These are phyloP conservation scores for Hydropsyche betteni DNA, from an alignment of 2,888 invertebrate species.

Conservation along the genomic window DNA sequence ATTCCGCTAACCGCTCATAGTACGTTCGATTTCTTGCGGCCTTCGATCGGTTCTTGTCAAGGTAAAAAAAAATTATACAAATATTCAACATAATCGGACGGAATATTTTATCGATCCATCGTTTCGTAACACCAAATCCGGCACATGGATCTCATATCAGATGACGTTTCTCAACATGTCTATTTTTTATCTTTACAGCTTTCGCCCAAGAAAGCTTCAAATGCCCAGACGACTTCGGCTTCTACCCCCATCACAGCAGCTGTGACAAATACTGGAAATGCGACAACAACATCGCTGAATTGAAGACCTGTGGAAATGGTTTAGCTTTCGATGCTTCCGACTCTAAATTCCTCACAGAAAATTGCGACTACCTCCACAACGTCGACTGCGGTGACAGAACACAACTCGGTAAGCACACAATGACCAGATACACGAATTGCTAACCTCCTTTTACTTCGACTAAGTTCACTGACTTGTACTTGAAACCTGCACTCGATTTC, in stretches of 20 bases:
- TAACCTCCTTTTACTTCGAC: conserved; percentile 27
- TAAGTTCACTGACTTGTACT: conserved; percentile 17
- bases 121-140: background rate
- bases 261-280: conserved; percentile 98
- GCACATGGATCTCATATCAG: background rate
- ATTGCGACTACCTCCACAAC: conserved; percentile 95
- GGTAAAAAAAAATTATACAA: conserved; percentile 29
- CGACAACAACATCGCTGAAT: conserved; percentile 85
- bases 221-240: conserved; percentile 94
- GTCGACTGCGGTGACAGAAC: conserved; percentile 91
- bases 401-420: conserved; percentile 74
- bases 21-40: conserved; percentile 37
- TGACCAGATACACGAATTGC: no score
- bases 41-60: conserved; percentile 36
- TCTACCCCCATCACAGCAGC: conserved; percentile 88
- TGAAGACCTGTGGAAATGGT: conserved; percentile 94
- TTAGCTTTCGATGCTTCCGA: conserved; percentile 91
- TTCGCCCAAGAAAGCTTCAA: conserved; percentile 86
- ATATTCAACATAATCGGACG: conserved; percentile 3
- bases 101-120: background rate
- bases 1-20: conserved; percentile 17
- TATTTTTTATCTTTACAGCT: conserved; percentile 60
- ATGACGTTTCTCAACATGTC: conserved; percentile 24
- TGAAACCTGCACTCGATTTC: background rate
- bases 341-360: conserved; percentile 89